Conservation (phyloP, 1,140 invertebrate genomes). For the Magallana ariakensis region DNA sequence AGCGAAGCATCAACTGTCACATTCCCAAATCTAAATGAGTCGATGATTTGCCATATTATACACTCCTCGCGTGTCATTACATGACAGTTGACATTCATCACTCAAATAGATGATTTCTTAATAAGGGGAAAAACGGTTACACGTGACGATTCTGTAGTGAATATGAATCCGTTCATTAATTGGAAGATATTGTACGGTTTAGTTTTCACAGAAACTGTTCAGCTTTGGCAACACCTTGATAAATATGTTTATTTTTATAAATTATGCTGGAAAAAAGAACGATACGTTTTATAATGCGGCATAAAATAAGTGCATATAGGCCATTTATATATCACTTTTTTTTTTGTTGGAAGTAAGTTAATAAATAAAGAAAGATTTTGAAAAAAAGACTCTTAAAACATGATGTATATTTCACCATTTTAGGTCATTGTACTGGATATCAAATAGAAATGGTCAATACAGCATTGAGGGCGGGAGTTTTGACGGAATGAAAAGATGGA, state of each 20-base stretch:
- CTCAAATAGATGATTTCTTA: not conserved
- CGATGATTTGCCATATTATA: not conserved
- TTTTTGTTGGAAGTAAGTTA: too few species aligned
- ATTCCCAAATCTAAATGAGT: constrained; percentile 26
- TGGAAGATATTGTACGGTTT: too few species aligned
- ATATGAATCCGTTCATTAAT: too few species aligned
- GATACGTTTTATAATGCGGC: too few species aligned
- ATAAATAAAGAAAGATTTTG: too few species aligned
- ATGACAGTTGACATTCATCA: constrained; percentile 17
- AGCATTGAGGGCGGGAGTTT: constrained; percentile 33
- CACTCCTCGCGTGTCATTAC: not conserved
- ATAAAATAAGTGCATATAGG: too few species aligned
- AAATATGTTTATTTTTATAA: too few species aligned
- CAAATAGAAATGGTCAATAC: constrained; percentile 11
- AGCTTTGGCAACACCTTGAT: too few species aligned
- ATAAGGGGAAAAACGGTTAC: not conserved
- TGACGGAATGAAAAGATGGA: constrained; percentile 34
- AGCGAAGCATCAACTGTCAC: constrained; percentile 15
- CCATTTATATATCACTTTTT: too few species aligned
- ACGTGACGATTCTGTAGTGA: too few species aligned
- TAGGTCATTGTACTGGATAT: constrained; percentile 23
- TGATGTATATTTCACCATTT: not conserved
- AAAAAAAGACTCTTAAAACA: not conserved
- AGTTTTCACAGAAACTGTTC: too few species aligned
- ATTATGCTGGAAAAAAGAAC: too few species aligned